Percentiles rank a stretch among this genome's conserved stretches.
phyloP scores from a whole-genome alignment of 2,888 invertebrate genomes.

The Cynaeus angustus region DNA sequence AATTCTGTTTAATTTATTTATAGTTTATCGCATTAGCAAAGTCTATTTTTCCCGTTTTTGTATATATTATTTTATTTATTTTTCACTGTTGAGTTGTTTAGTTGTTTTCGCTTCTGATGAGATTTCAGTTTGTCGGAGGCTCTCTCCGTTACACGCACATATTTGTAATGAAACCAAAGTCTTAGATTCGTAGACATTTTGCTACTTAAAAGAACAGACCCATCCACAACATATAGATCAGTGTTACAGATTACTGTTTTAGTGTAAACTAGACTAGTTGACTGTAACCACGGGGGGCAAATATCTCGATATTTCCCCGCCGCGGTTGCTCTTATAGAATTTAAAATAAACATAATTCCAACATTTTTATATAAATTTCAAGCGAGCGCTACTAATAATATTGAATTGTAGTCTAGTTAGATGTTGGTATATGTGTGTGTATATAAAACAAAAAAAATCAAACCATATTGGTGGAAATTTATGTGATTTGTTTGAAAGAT shows the following conservation, averaged over 20 bases:
- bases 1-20: slow-evolving; percentile 53
- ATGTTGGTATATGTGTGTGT: slow-evolving; percentile 57
- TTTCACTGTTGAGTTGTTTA: neutral
- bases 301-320: slow-evolving; percentile 6
- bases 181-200: slow-evolving; percentile 41
- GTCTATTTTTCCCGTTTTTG: no score
- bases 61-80: slow-evolving; percentile 37
- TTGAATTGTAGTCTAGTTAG: slow-evolving; percentile 54
- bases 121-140: neutral
- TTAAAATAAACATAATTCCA: slow-evolving; percentile 44
- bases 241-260: slow-evolving; percentile 47
- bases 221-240: slow-evolving; percentile 44
- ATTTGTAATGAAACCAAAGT: slow-evolving; percentile 39
- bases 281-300: neutral
- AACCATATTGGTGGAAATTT: slow-evolving; percentile 52
- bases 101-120: neutral
- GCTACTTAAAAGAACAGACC: slow-evolving; percentile 44
- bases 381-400: slow-evolving; percentile 57
- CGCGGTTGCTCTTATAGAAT: slow-evolving; percentile 33
- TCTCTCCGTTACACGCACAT: slow-evolving; percentile 34
- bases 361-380: slow-evolving; percentile 50
- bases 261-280: slow-evolving; percentile 47
- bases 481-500: slow-evolving; percentile 52
- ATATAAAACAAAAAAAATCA: slow-evolving; percentile 54
- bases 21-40: slow-evolving; percentile 57